Conservation (phyloP, 2,797 vertebrate genomes). For the Aeoliscus strigatus region DNA sequence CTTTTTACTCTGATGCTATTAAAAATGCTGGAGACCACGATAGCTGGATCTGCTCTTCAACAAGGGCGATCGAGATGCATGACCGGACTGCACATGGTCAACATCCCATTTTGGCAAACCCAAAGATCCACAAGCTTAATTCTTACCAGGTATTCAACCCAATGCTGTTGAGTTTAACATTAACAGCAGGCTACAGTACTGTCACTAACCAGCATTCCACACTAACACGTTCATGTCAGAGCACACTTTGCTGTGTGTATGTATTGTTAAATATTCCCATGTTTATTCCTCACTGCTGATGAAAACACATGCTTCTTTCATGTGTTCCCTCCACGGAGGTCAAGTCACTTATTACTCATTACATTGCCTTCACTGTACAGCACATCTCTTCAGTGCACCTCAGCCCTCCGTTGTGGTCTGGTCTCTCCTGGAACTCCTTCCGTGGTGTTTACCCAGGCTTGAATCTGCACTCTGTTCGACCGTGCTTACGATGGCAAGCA, state of each 20-base stretch:
- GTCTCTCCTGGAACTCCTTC: constrained; percentile 33
- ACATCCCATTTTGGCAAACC: constrained; percentile 20
- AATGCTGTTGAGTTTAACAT: constrained; percentile 3
- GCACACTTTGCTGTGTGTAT: constrained; percentile 13
- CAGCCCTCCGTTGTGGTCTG: constrained; percentile 41
- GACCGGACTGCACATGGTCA: too few species aligned
- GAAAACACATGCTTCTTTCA: constrained; percentile 54
- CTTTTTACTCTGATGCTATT: constrained; percentile 9
- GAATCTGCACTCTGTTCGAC: constrained; percentile 61
- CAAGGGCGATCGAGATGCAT: constrained; percentile 9
- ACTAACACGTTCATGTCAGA: constrained; percentile 22
- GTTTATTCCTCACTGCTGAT: constrained; percentile 19
- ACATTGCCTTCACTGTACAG: constrained; percentile 38
- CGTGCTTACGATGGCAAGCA: constrained; percentile 55
- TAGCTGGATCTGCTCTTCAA: constrained; percentile 3
- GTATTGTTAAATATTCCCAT: constrained; percentile 9
- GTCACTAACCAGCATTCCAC: constrained; percentile 12
- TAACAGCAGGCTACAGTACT: constrained; percentile 8
- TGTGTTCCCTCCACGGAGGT: constrained; percentile 31
- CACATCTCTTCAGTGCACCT: constrained; percentile 35
- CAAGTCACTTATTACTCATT: constrained; percentile 24
- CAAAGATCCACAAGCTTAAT: constrained; percentile 26
- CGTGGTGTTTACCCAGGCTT: constrained; percentile 49
- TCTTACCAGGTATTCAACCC: constrained; percentile 36
- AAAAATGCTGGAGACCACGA: too few species aligned